Evolutionary conservation across 2,888 invertebrate genomes (phyloP).

Genomic region (Priocnemis perturbator): DNA sequence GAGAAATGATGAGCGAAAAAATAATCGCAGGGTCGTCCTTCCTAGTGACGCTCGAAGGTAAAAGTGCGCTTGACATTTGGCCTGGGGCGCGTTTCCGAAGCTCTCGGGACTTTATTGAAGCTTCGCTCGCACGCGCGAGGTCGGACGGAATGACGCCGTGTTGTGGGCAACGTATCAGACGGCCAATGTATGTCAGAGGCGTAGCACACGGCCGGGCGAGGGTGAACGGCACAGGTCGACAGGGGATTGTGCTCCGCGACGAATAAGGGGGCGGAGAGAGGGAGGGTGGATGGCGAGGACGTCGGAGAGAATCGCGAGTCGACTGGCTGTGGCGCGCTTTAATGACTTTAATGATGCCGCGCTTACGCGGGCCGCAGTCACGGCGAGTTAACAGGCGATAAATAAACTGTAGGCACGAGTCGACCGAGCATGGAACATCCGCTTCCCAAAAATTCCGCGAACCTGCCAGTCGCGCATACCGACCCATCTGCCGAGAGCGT

Average conservation of each 20-base stretch:
- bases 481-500: background rate
- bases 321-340: slow-evolving; percentile 36
- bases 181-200: background rate
- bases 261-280: slow-evolving; percentile 8
- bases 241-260: slow-evolving; percentile 5
- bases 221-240: slow-evolving; percentile 12
- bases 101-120: background rate
- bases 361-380: slow-evolving; percentile 47
- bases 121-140: background rate
- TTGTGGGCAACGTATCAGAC: background rate
- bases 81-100: too few relatives aligned
- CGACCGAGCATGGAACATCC: slow-evolving; percentile 16
- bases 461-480: background rate
- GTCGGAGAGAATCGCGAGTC: too few relatives aligned
- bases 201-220: slow-evolving; percentile 10
- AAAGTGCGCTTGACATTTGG: too few relatives aligned
- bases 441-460: slow-evolving; percentile 10
- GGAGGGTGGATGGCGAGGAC: background rate
- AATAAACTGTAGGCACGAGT: slow-evolving; percentile 40
- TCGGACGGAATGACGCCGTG: background rate
- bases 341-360: slow-evolving; percentile 57
- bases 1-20: too few relatives aligned
- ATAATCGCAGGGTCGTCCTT: too few relatives aligned
- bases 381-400: slow-evolving; percentile 48
- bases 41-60: too few relatives aligned